phyloP scores from a whole-genome alignment of 1,140 invertebrate genomes.

The Eubasilissa regina region DNA sequence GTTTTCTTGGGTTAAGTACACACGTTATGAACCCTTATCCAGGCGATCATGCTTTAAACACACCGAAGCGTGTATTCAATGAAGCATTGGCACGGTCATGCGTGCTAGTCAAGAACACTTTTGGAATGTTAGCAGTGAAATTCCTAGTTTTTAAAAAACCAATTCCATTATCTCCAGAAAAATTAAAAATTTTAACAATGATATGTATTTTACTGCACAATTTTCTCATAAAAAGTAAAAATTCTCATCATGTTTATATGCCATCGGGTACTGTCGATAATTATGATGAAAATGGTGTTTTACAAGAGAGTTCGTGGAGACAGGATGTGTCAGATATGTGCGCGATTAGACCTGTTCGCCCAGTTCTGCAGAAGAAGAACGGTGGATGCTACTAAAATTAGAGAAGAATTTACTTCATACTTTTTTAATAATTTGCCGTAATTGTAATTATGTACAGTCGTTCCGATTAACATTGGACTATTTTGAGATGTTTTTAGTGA shows the following conservation, averaged over 20 bases:
- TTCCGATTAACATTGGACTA: no score
- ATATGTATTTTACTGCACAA: conserved; percentile 63
- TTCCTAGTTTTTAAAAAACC: conserved; percentile 67
- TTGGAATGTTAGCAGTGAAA: conserved; percentile 67
- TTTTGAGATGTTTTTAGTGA: no score
- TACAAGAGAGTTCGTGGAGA: conserved; percentile 3
- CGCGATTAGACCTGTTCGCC: background rate
- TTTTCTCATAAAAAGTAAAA: conserved; percentile 59
- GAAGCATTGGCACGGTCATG: conserved; percentile 62
- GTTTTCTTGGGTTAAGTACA: conserved; percentile 66
- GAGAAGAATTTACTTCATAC: no score
- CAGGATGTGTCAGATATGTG: background rate
- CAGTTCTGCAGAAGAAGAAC: no score
- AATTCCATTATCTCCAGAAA: conserved; percentile 62
- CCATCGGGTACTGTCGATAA: background rate
- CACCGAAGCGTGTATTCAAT: conserved; percentile 64
- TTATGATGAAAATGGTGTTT: background rate
- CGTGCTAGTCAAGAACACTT: conserved; percentile 69
- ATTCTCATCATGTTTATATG: conserved; percentile 2
- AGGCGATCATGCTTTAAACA: conserved; percentile 58
- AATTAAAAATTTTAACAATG: conserved; percentile 59
- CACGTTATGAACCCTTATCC: conserved; percentile 69
- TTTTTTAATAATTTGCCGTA: no score
- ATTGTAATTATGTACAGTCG: no score
- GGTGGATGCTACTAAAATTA: no score